Percentiles rank a stretch among this genome's conserved stretches.
Conservation (phyloP, 1,140 invertebrate genomes). For the Sesamia nonagrioides region DNA sequence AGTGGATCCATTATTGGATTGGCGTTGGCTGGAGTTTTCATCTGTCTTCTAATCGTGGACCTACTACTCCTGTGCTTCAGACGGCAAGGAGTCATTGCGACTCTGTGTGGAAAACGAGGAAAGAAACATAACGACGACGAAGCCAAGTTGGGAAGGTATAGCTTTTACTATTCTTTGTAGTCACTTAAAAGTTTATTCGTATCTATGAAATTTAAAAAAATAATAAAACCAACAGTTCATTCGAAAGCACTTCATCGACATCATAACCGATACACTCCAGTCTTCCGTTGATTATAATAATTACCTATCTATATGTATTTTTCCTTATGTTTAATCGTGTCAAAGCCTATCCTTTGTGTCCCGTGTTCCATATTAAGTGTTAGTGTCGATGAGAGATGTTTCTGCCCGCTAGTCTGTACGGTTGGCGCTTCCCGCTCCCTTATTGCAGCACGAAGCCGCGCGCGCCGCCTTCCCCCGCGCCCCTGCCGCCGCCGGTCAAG, state of each 20-base stretch:
- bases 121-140: slow-evolving; percentile 93
- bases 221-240: slow-evolving; percentile 49
- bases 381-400: slow-evolving; percentile 87
- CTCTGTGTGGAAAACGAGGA: slow-evolving; percentile 90
- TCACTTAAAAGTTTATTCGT: slow-evolving; percentile 2
- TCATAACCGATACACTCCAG: slow-evolving; percentile 52
- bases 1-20: slow-evolving; percentile 93
- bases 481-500: slow-evolving; percentile 92
- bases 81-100: slow-evolving; percentile 91
- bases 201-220: slow-evolving; percentile 13
- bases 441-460: slow-evolving; percentile 95
- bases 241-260: slow-evolving; percentile 71
- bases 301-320: slow-evolving; percentile 50
- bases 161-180: slow-evolving; percentile 21
- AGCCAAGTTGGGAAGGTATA: slow-evolving; percentile 93
- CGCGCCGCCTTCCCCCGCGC: slow-evolving; percentile 92
- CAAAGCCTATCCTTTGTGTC: slow-evolving; percentile 57
- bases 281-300: slow-evolving; percentile 36
- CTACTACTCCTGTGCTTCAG: slow-evolving; percentile 92
- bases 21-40: slow-evolving; percentile 91
- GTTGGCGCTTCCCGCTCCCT: slow-evolving; percentile 97
- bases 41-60: slow-evolving; percentile 93
- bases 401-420: slow-evolving; percentile 94
- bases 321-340: slow-evolving; percentile 55
- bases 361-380: slow-evolving; percentile 66